These are phyloP conservation scores for Ptiloglossa arizonensis DNA, from an alignment of 1,140 invertebrate genomes.

Conservation along the genomic window DNA sequence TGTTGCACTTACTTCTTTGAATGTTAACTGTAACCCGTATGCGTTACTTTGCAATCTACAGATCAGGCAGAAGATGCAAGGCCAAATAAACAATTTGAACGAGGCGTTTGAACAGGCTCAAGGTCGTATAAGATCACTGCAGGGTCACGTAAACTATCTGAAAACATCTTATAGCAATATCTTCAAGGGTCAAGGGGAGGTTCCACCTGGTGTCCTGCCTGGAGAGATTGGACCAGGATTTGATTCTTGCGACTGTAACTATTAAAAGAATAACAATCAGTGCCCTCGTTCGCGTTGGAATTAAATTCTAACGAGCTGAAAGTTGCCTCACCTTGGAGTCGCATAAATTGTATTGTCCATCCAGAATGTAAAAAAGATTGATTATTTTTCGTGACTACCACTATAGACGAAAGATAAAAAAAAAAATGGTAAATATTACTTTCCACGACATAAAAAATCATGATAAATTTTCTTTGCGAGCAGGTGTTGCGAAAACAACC, in stretches of 20 bases:
- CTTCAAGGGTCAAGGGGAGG: slow-evolving; percentile 65
- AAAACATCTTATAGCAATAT: slow-evolving; percentile 82
- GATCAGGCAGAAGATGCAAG: slow-evolving; percentile 86
- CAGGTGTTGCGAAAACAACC: slow-evolving; percentile 2
- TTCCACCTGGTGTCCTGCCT: slow-evolving; percentile 43
- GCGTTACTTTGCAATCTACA: slow-evolving; percentile 61
- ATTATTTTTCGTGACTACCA: background rate
- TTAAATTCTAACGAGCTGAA: slow-evolving; percentile 4
- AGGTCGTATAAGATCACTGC: slow-evolving; percentile 84
- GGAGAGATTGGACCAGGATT: slow-evolving; percentile 65
- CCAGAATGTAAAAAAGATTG: slow-evolving; percentile 14
- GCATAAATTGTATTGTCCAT: background rate
- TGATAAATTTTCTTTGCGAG: background rate
- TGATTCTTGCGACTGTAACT: slow-evolving; percentile 76
- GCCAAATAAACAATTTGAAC: slow-evolving; percentile 85
- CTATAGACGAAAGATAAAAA: background rate
- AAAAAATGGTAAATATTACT: background rate
- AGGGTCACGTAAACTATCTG: slow-evolving; percentile 85
- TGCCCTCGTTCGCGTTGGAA: slow-evolving; percentile 6
- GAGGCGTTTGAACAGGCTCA: slow-evolving; percentile 87
- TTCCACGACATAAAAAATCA: background rate
- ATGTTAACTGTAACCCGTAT: background rate
- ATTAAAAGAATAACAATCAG: slow-evolving; percentile 55
- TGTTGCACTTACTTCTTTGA: background rate
- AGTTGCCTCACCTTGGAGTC: background rate